Evolutionary conservation across 2,797 vertebrate species (phyloP), one percentile per base, ranked within the genome.

Genomic region (Danio tinwini): DNA sequence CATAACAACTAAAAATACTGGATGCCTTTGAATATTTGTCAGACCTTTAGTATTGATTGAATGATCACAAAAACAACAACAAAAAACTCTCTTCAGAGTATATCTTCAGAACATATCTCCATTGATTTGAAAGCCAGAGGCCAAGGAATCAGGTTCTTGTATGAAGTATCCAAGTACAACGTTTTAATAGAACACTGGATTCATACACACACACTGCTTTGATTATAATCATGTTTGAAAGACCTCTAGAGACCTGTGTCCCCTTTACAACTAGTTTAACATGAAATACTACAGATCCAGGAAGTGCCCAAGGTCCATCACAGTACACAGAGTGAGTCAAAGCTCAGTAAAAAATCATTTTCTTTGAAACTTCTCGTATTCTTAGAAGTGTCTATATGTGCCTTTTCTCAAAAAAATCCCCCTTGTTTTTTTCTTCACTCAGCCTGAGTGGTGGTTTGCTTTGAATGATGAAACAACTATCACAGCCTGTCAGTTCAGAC

Each of bases 171-270:
- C 49, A 13, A 74, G 70, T 78, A 72, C 42, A 72, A 81, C 67
- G 80, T 77, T 82, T 82, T 84, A 82, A 79, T 63, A 73, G 70
- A 44, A 58, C 37, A 69, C 2, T 58, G 40, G 42, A 12, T 16
- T 45, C 17, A 47, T 59, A 42, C 19, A 55, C 63, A 68, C 53
- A 64, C 49, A 40, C 76, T 75, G 55, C 42, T 63, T 78, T 78
- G 83, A 85, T 82, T 74, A 71, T 82, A 49, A 74, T 19, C 17
- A 44, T 74, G 64, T 83, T 80, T 68, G 62, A 49, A 65, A 53
- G 75, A 62, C 58, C 73, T 42, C 53, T 40, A 70, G 67, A 71
- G 74, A 56, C 29, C 40, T 49, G 21, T 42, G 44, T 52, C 61
- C 47, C 58, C 19, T 55, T 55, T 42, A 63, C 17, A 69, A 70